Base-by-base conservation (phyloP, 2,797 vertebrate species). In the Chaunax sp. region DNA sequence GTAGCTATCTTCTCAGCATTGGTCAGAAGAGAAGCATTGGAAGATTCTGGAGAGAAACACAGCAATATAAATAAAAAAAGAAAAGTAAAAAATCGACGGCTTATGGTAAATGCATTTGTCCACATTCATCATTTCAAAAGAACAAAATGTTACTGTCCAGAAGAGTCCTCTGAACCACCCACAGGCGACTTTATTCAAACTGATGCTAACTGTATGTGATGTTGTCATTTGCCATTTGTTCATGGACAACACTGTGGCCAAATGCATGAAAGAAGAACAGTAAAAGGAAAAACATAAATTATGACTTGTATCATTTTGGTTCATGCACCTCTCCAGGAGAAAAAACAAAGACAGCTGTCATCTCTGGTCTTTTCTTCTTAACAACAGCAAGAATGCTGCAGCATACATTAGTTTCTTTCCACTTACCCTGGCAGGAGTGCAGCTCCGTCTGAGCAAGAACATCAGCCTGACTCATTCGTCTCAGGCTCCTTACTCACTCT, bases 1-100 rank as follows among this genome's bases (percentile, higher is more conserved):
- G 97, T 98, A 77, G 97, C 97, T 22, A 98, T 98, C 93, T 98
- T 98, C 93, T 98, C 97, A 11, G 97, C 96, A 40, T 98, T 98
- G 83, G 97, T 98, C 88, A 98, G 90, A 92, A 98, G 92, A 78
- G 97, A 96, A 82, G 97, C 96, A 75, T 98, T 98, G 67, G 97
- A 98, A 78, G 96, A 96, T 88, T 98, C 97, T 98, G 87, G 26
- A 69, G 51, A 64, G 26, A 79, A 11, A 60, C 3, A 62, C 0
- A 18, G 1, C 44, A 33, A 50, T 13, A 45, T 30, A 13, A 19
- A 4, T 18, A 14, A 51, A 33, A 25, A 4, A 22, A 33, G 25
- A 1, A 33, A 15, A 65, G n/a, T 35, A 19, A 15, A 40, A 40
- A 40, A 4, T 4, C 14, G 14, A 22, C 40, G 46, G 28, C 16